These are phyloP conservation scores for Regulus satrapa DNA, from an alignment of 2,113 vertebrate species.

Conservation along the genomic window DNA sequence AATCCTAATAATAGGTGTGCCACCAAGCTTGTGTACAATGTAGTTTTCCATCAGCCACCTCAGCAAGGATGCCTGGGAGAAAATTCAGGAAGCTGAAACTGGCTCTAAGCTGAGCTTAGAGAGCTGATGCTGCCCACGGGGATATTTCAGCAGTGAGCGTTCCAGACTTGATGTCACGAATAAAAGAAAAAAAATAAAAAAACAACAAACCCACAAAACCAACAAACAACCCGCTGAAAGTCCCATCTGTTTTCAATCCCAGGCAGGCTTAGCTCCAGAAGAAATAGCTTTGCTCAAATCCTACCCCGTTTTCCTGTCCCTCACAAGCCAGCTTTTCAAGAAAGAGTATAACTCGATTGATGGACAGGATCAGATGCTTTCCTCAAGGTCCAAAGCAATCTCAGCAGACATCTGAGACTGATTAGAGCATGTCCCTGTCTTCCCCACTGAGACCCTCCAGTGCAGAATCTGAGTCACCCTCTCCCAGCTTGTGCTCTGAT, in stretches of 20 bases:
- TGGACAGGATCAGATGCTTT: constrained; percentile 1
- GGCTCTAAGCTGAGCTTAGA: not conserved
- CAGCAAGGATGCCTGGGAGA: not conserved
- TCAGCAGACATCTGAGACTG: not conserved
- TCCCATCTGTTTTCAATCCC: constrained; percentile 19
- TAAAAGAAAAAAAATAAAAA: not conserved
- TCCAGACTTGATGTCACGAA: constrained; percentile 12
- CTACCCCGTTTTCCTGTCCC: not conserved
- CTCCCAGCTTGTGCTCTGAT: not conserved
- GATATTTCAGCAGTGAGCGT: not conserved
- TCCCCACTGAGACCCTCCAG: not conserved
- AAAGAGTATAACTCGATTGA: not conserved
- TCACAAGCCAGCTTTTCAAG: constrained; percentile 2
- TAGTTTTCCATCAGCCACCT: not conserved
- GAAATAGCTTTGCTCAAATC: constrained; percentile 1
- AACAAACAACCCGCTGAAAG: constrained; percentile 3
- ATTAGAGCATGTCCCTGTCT: not conserved
- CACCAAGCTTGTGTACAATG: not conserved
- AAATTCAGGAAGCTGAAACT: not conserved
- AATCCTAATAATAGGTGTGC: not conserved
- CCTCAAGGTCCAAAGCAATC: not conserved
- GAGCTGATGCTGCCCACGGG: not conserved
- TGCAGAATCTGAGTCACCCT: not conserved
- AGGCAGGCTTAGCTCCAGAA: not conserved
- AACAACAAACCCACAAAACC: not conserved